These are phyloP conservation scores for Protobothrops flavoviridis DNA, from an alignment of 2,113 vertebrate genomes.

Conservation along the genomic window DNA sequence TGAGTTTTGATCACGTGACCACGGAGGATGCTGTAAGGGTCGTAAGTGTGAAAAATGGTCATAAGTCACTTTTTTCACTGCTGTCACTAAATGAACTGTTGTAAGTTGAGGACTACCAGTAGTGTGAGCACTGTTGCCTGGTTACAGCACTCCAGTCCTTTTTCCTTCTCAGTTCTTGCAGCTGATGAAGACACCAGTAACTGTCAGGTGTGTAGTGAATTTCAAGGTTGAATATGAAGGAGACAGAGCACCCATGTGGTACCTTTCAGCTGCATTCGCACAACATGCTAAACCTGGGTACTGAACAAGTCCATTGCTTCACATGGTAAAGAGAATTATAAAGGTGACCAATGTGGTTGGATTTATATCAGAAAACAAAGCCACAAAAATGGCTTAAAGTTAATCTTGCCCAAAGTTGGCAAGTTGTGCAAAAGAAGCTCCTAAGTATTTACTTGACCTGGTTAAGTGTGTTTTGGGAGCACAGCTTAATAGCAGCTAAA, in stretches of 20 bases:
- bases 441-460: neutral
- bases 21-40: too few relatives aligned
- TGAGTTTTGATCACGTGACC: too few relatives aligned
- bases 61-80: too few relatives aligned
- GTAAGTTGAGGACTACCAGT: too few relatives aligned
- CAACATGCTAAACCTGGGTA: neutral
- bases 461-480: neutral
- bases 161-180: neutral
- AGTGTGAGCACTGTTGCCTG: neutral
- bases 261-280: neutral
- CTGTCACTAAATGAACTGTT: too few relatives aligned
- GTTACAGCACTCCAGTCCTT: neutral
- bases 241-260: neutral
- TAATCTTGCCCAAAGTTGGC: neutral
- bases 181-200: neutral
- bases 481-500: neutral
- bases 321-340: neutral
- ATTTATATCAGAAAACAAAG: neutral
- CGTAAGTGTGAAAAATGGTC: too few relatives aligned
- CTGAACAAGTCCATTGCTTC: neutral
- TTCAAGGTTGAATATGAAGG: neutral
- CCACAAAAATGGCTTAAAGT: neutral
- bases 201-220: neutral
- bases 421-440: neutral
- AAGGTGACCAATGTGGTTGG: neutral